Evolutionary conservation across 2,888 invertebrate species (phyloP), one percentile per base, ranked within the genome.

Genomic region (Lasioglossum pauxillum): DNA sequence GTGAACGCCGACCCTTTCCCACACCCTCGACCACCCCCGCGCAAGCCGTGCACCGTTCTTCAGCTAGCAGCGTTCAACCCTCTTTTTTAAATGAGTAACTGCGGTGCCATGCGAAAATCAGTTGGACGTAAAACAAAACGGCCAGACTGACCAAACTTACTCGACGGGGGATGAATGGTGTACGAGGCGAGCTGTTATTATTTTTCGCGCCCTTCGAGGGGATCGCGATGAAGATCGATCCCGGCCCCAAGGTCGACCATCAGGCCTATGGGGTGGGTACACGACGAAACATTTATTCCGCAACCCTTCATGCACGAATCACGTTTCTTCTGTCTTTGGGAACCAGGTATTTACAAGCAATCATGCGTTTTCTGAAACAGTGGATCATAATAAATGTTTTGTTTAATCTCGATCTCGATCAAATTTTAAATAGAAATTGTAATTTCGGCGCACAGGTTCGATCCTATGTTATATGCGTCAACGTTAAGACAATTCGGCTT

Each of bases 91-190:
- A 82, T 72, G 77, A 79, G 78, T 75, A 79, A 78, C 78, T 27
- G 64, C 82, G 78, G 57, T 74, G 74, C 79, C 71, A 60, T 64
- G 72, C 44, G 82, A 75, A 76, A 78, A 78, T 78, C 86, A 85
- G 86, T 79, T 76, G 80, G 88, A 79, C 75, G 84, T 79, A 67
- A 78, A 89, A 85, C 67, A 81, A 85, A 84, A 82, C 75, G 67
- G 57, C 31, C 82, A 75, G 82, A 74, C 81, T 80, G 85, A 84
- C 73, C 86, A 78, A 79, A 84, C 83, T 81, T 79, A 60, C 79
- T 79, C 75, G 69, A 53, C 80, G 71, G 69, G 41, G 87, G 80
- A 75, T 67, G 73, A 79, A 80, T 31, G 71, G 67, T 73, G 31
- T 64, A 71, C n/a, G 75, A 31, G 46, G 76, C 41, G n/a, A 64